A percentile compares a stretch with the other conserved stretches of the same genome.
phyloP scores from a whole-genome alignment of 1,140 invertebrate species.

The Tyrophagus putrescentiae region DNA sequence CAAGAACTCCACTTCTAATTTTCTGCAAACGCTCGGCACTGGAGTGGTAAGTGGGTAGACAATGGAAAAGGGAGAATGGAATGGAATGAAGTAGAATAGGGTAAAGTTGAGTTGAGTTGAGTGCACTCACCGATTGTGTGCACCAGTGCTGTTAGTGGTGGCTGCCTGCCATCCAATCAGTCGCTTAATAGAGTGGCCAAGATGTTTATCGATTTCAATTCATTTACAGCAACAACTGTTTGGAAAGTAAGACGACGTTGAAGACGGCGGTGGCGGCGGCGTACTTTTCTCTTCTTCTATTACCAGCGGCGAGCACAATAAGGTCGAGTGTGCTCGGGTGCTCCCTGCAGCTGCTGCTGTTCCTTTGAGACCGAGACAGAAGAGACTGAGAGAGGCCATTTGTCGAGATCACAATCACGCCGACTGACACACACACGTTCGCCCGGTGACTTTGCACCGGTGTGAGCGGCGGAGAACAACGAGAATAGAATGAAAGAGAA shows the following conservation, averaged over 20 bases:
- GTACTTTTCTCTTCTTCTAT: no score
- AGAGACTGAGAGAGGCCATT: no score
- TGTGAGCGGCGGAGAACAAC: no score
- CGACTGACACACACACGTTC: no score
- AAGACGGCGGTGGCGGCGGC: no score
- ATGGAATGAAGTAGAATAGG: neutral
- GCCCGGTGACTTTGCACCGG: no score
- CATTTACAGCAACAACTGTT: conserved; percentile 24
- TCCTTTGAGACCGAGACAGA: no score
- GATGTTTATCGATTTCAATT: neutral
- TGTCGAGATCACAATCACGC: no score
- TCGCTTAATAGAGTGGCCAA: neutral
- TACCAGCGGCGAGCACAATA: no score
- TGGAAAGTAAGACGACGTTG: conserved; percentile 24
- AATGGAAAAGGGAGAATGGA: neutral
- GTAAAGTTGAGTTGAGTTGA: neutral
- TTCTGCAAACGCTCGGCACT: conserved; percentile 31
- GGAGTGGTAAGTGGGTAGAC: conserved; percentile 28
- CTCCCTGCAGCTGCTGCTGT: no score
- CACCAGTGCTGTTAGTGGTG: neutral
- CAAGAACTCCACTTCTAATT: conserved; percentile 23
- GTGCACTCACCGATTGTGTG: neutral
- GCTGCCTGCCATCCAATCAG: neutral
- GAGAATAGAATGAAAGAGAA: no score
- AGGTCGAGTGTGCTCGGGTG: no score